Conservation (phyloP, 2,888 invertebrate genomes). For the Ochropleura leucogaster region DNA sequence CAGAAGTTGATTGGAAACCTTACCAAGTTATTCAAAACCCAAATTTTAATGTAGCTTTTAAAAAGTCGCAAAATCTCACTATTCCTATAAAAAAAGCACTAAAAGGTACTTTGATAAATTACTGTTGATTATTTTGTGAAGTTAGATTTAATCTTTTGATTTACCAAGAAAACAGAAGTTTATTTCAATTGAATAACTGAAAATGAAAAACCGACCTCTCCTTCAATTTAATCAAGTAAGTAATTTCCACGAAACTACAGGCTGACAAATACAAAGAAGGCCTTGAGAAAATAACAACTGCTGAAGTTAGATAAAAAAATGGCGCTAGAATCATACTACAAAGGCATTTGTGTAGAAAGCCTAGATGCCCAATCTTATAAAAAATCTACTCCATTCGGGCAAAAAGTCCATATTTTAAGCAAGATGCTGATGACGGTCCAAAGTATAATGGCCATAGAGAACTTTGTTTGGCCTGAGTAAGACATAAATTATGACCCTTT, state of each 20-base stretch:
- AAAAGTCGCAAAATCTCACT: no score
- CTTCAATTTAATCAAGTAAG: not conserved
- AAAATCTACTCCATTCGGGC: conserved; percentile 22
- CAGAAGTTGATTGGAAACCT: not conserved
- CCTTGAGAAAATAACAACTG: conserved; percentile 2
- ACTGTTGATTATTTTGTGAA: no score
- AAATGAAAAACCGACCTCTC: no score
- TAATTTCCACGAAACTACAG: not conserved
- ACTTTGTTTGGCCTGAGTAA: conserved; percentile 57
- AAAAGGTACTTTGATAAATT: no score
- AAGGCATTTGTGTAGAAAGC: conserved; percentile 1
- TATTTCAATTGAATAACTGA: not conserved
- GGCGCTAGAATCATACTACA: conserved; percentile 2
- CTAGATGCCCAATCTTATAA: conserved; percentile 4
- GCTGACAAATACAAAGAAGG: conserved; percentile 9
- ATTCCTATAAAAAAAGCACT: no score
- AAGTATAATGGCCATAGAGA: conserved; percentile 51
- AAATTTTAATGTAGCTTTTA: no score
- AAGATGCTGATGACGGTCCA: conserved; percentile 50
- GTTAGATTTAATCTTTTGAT: not conserved
- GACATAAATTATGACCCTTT: conserved; percentile 57
- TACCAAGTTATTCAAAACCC: no score
- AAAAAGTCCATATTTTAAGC: conserved; percentile 33
- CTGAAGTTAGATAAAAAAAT: conserved; percentile 2
- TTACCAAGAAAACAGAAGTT: not conserved